phyloP scores from a whole-genome alignment of 2,797 vertebrate species.

The Scarus forsteni region DNA sequence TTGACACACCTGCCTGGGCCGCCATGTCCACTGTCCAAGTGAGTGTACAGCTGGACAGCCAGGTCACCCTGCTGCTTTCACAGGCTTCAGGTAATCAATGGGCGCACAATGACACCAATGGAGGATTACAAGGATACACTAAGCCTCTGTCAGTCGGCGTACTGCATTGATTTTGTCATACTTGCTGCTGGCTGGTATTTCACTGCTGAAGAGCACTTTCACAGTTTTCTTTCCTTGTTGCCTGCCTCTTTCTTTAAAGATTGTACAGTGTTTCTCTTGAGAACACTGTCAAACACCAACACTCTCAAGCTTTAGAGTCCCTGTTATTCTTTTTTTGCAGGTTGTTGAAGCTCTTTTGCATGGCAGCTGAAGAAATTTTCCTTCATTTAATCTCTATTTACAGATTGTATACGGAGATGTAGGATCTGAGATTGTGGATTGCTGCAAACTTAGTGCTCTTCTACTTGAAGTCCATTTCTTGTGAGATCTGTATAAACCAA shows the following conservation, averaged over 20 bases:
- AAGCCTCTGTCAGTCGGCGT: conserved; percentile 56
- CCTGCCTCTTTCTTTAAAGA: conserved; percentile 21
- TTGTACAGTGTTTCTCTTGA: conserved; percentile 12
- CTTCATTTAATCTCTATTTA: conserved; percentile 2
- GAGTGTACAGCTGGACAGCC: conserved; percentile 54
- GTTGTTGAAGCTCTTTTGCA: conserved; percentile 22
- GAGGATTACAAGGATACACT: conserved; percentile 73
- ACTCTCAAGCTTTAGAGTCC: conserved; percentile 12
- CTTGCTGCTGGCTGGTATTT: conserved; percentile 65
- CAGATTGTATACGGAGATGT: no score
- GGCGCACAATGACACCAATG: conserved; percentile 69
- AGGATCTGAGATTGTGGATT: no score
- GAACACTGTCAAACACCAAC: conserved; percentile 17
- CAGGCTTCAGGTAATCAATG: conserved; percentile 77
- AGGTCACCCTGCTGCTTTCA: conserved; percentile 69
- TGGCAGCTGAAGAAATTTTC: background rate
- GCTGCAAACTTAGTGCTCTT: no score
- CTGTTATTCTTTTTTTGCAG: conserved; percentile 15
- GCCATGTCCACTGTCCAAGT: conserved; percentile 58
- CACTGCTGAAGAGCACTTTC: conserved; percentile 32
- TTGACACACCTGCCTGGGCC: conserved; percentile 59
- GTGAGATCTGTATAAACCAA: no score
- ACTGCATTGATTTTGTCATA: conserved; percentile 73
- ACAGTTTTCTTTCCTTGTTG: conserved; percentile 29
- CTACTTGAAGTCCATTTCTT: no score